These are phyloP conservation scores for Ephestia elutella DNA, from an alignment of 1,140 invertebrate species.

Conservation along the genomic window DNA sequence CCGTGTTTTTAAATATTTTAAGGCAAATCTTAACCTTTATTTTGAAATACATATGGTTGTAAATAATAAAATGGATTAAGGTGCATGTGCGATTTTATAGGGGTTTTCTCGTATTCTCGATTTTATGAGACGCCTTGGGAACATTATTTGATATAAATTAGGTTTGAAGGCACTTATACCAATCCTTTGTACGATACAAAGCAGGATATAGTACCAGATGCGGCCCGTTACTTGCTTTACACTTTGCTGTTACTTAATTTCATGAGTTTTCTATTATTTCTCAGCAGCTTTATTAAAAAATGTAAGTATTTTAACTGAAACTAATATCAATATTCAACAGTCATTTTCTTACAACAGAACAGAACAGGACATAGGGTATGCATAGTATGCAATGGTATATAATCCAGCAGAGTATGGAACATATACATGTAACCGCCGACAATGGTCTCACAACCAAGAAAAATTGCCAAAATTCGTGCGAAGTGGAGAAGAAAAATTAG, in stretches of 20 bases:
- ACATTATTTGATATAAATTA: slow-evolving; percentile 23
- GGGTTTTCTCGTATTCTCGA: slow-evolving; percentile 25
- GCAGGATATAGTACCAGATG: not conserved
- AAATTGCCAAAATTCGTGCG: too few relatives aligned
- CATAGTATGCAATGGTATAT: too few relatives aligned
- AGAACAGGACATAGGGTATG: too few relatives aligned
- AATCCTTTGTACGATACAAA: slow-evolving; percentile 6
- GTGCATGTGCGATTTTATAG: slow-evolving; percentile 27
- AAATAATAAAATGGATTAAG: slow-evolving; percentile 22
- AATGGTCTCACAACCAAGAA: too few relatives aligned
- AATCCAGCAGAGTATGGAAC: too few relatives aligned
- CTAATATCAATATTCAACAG: too few relatives aligned
- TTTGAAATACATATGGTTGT: slow-evolving; percentile 3
- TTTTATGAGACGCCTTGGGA: slow-evolving; percentile 23
- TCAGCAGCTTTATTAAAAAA: not conserved
- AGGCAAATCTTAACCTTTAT: too few relatives aligned
- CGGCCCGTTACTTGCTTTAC: not conserved
- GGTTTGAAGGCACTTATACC: slow-evolving; percentile 21
- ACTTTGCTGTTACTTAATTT: not conserved
- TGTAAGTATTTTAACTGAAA: too few relatives aligned
- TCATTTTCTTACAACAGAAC: too few relatives aligned
- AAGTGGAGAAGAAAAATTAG: too few relatives aligned
- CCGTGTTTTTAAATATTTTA: too few relatives aligned
- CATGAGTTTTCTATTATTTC: not conserved
- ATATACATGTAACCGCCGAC: too few relatives aligned